Conservation (phyloP, 2,888 invertebrate genomes). For the Cosmia pyralina region DNA sequence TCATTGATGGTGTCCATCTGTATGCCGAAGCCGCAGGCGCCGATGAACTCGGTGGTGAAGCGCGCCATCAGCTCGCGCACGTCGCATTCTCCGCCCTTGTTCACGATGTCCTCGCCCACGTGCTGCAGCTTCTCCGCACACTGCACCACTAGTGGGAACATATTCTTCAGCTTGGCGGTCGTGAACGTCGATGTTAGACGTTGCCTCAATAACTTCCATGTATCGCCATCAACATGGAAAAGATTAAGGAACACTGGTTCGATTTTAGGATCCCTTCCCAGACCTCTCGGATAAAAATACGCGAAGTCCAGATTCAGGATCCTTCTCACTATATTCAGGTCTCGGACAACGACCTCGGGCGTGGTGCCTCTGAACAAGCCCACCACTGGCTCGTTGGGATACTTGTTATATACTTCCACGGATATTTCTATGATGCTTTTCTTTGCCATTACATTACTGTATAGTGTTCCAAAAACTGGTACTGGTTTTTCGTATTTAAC, state of each 20-base stretch:
- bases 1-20: slow-evolving; percentile 75
- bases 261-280: slow-evolving; percentile 68
- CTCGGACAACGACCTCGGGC: slow-evolving; percentile 78
- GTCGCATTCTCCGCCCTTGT: slow-evolving; percentile 71
- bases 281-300: slow-evolving; percentile 76
- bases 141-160: slow-evolving; percentile 82
- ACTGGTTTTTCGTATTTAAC: slow-evolving; percentile 77
- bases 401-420: slow-evolving; percentile 75
- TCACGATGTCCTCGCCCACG: slow-evolving; percentile 69
- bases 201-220: slow-evolving; percentile 80
- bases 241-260: slow-evolving; percentile 76
- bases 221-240: slow-evolving; percentile 79
- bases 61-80: slow-evolving; percentile 78
- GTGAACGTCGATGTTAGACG: slow-evolving; percentile 82
- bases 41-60: slow-evolving; percentile 80
- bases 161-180: slow-evolving; percentile 78
- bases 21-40: slow-evolving; percentile 79
- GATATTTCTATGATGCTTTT: slow-evolving; percentile 72
- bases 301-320: slow-evolving; percentile 77
- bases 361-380: slow-evolving; percentile 77
- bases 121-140: slow-evolving; percentile 77
- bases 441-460: slow-evolving; percentile 68
- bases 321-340: slow-evolving; percentile 74
- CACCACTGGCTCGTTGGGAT: slow-evolving; percentile 78
- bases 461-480: slow-evolving; percentile 78